These are phyloP conservation scores for Megaptera novaeangliae DNA, from an alignment of 2,113 vertebrate genomes.

Conservation along the genomic window DNA sequence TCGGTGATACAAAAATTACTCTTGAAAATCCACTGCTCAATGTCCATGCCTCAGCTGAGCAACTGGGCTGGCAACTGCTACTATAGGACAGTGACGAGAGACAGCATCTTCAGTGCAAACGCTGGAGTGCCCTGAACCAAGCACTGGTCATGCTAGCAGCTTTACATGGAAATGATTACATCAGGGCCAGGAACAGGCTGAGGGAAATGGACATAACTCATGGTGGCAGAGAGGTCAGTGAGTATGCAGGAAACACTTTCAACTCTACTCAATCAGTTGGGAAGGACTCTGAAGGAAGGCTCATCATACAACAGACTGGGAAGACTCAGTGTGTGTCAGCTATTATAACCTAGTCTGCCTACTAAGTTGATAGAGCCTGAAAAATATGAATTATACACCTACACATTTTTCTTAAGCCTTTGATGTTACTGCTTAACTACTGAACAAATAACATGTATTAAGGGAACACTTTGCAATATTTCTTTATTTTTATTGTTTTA, in stretches of 20 bases:
- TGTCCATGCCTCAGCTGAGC: neutral
- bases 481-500: neutral
- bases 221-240: neutral
- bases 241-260: neutral
- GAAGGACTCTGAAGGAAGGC: neutral
- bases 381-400: neutral
- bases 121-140: neutral
- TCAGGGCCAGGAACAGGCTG: neutral
- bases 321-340: neutral
- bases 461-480: neutral
- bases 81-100: neutral
- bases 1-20: neutral
- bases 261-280: neutral
- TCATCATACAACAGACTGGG: neutral
- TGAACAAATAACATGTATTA: conserved; percentile 1
- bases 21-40: neutral
- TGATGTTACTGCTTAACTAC: neutral
- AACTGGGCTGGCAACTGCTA: neutral
- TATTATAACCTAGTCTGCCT: neutral
- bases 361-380: neutral
- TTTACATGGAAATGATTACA: neutral
- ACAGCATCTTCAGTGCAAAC: neutral
- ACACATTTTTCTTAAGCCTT: conserved; percentile 16
- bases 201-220: neutral
- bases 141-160: neutral